Evolutionary conservation across 1,140 invertebrate species (phyloP).

Genomic region (Zaprionus nigranus): DNA sequence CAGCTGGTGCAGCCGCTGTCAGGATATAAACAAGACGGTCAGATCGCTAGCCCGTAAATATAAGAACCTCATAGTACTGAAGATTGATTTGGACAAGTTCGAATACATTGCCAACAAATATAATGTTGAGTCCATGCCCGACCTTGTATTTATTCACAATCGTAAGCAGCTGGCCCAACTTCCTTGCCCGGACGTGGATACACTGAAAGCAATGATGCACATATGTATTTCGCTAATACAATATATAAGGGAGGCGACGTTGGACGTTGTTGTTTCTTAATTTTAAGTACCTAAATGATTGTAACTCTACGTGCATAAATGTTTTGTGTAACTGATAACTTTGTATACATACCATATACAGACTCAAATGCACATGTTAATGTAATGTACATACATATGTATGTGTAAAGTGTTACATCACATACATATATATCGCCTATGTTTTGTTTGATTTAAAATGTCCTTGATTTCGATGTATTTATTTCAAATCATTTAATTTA

Average conservation of each 20-base stretch:
- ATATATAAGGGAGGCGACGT: no score
- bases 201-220: constrained; percentile 50
- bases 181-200: constrained; percentile 58
- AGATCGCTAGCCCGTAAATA: constrained; percentile 52
- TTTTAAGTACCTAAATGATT: background rate
- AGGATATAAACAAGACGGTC: constrained; percentile 86
- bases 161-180: constrained; percentile 38
- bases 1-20: constrained; percentile 87
- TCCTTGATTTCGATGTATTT: no score
- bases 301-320: no score
- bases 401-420: no score
- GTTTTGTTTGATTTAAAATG: no score
- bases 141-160: constrained; percentile 55
- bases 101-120: constrained; percentile 50
- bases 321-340: no score
- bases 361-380: no score
- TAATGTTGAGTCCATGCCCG: constrained; percentile 57
- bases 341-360: no score
- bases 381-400: no score
- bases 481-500: no score
- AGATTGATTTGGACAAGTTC: constrained; percentile 64
- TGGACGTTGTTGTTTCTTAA: background rate
- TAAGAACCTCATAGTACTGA: constrained; percentile 43
- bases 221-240: no score
- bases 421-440: no score